Evolutionary conservation across 2,113 vertebrate genomes (phyloP).

Genomic region (Larimichthys crocea): DNA sequence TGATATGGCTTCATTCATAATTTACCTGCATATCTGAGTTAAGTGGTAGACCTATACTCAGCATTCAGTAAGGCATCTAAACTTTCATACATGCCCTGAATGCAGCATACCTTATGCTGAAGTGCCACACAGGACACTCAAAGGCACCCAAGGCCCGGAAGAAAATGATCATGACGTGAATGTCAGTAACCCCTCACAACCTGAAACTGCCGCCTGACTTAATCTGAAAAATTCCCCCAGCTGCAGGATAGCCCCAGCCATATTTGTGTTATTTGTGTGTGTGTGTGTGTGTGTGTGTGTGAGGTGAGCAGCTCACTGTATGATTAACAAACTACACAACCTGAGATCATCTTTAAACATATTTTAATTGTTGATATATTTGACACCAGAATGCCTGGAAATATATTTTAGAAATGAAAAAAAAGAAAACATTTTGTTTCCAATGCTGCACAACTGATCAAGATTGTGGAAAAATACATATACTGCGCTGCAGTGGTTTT

Average conservation of each 20-base stretch:
- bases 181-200: neutral
- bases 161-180: neutral
- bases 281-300: neutral
- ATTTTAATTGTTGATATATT: conserved; percentile 78
- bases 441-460: conserved; percentile 40
- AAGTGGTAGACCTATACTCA: neutral
- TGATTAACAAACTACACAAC: conserved; percentile 3
- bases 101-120: neutral
- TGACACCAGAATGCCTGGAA: conserved; percentile 73
- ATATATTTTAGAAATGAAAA: conserved; percentile 67
- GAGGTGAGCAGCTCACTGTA: neutral
- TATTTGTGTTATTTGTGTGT: neutral
- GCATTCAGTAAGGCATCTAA: neutral
- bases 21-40: neutral
- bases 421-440: conserved; percentile 20
- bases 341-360: conserved; percentile 32
- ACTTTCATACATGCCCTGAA: neutral
- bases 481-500: conserved; percentile 66
- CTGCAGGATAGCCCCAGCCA: neutral
- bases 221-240: neutral
- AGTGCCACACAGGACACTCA: neutral
- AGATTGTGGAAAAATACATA: conserved; percentile 51
- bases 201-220: neutral
- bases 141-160: too few relatives aligned
- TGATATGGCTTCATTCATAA: neutral